These are phyloP conservation scores for Lepidotrigona ventralis DNA, from an alignment of 1,140 invertebrate species.

Conservation along the genomic window DNA sequence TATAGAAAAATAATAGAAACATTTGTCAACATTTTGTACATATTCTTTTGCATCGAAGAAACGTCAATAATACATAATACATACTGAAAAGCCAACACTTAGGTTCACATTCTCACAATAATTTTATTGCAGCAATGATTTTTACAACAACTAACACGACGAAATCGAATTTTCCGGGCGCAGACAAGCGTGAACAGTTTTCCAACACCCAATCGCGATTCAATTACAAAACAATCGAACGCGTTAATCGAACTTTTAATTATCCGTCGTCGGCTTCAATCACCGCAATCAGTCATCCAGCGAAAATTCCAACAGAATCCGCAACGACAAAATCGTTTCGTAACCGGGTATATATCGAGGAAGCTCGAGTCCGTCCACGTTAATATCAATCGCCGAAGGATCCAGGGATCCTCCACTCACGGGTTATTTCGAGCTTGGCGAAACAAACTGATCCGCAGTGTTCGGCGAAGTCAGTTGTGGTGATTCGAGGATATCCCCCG, in stretches of 20 bases:
- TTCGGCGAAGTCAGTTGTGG: background rate
- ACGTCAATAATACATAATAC: too few species aligned
- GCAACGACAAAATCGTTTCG: conserved; percentile 14
- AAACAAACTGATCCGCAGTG: conserved; percentile 36
- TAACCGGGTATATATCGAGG: background rate
- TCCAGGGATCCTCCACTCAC: conserved; percentile 1
- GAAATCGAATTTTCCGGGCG: background rate
- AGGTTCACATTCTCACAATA: background rate
- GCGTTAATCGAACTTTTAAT: conserved; percentile 12
- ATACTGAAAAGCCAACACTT: background rate
- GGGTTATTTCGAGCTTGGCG: conserved; percentile 7
- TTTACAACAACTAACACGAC: background rate
- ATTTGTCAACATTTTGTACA: background rate
- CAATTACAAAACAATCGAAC: conserved; percentile 2
- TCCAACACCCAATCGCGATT: background rate
- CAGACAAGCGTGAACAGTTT: background rate
- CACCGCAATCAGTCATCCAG: background rate
- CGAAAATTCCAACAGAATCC: background rate
- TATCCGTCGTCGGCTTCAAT: background rate
- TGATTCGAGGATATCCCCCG: conserved; percentile 19
- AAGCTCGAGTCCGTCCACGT: background rate
- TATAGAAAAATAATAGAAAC: too few species aligned
- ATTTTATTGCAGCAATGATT: background rate
- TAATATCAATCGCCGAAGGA: conserved; percentile 28
- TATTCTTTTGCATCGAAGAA: background rate